Conservation (phyloP, 2,888 invertebrate genomes). For the Rhogogaster chlorosoma region DNA sequence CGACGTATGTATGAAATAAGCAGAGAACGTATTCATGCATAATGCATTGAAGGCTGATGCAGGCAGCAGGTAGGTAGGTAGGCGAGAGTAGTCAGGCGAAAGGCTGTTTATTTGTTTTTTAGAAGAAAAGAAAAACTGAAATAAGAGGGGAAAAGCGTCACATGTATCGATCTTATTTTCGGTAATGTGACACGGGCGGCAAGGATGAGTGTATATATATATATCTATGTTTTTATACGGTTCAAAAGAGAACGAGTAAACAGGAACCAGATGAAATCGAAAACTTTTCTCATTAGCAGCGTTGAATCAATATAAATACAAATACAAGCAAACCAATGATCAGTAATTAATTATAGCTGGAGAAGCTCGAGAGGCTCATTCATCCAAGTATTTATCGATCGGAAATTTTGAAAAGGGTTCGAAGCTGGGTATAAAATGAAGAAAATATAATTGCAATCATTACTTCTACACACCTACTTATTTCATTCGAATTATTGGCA, state of each 20-base stretch:
- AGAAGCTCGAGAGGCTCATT: neutral
- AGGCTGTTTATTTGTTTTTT: neutral
- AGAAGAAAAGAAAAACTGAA: neutral
- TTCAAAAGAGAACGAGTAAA: neutral
- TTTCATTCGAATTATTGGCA: neutral
- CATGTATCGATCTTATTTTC: slow-evolving; percentile 1
- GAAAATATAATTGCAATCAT: neutral
- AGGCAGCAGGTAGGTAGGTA: neutral
- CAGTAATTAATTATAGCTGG: neutral
- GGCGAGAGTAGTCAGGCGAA: neutral
- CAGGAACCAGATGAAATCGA: neutral
- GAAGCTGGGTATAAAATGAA: neutral
- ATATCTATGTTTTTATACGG: neutral
- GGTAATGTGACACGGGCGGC: neutral
- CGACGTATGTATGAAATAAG: slow-evolving; percentile 16
- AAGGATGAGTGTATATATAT: neutral
- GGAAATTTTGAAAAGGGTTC: neutral
- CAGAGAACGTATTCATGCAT: slow-evolving; percentile 36
- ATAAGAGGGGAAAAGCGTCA: neutral
- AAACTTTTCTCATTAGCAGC: neutral
- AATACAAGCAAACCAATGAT: neutral
- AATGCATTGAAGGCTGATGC: slow-evolving; percentile 6
- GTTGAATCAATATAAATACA: neutral
- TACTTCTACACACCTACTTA: neutral
- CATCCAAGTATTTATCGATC: too few species aligned